phyloP scores from a whole-genome alignment of 2,888 invertebrate species.

The Drosophila rellima region DNA sequence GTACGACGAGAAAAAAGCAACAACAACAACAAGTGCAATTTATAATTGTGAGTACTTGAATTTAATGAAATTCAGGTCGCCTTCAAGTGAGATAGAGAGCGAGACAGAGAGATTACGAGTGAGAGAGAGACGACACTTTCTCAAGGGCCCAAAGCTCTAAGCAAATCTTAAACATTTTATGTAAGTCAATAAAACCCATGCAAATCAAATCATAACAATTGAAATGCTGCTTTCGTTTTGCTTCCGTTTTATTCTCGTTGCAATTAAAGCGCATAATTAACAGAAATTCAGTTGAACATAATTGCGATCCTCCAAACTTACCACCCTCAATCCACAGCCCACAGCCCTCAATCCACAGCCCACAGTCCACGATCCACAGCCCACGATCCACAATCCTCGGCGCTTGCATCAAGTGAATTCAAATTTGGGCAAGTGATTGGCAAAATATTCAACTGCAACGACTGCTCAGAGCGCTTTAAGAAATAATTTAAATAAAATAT shows the following conservation, averaged over 20 bases:
- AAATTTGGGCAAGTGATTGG: conserved; percentile 31
- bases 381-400: conserved; percentile 14
- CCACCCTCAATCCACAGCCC: conserved; percentile 23
- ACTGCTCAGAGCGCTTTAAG: conserved; percentile 32
- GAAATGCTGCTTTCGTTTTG: conserved; percentile 20
- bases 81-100: conserved; percentile 5
- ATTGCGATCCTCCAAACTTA: conserved; percentile 21
- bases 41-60: conserved; percentile 55
- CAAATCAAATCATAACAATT: conserved; percentile 40
- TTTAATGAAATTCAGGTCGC: conserved; percentile 57
- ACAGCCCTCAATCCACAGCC: conserved; percentile 10
- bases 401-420: conserved; percentile 47
- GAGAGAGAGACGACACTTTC: conserved; percentile 1
- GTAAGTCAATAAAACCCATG: conserved; percentile 49
- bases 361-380: conserved; percentile 12
- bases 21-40: conserved; percentile 59
- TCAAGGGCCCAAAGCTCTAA: conserved; percentile 22
- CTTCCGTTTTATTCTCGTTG: conserved; percentile 15
- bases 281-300: conserved; percentile 30
- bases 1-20: conserved; percentile 12
- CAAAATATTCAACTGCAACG: conserved; percentile 12
- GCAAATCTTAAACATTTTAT: conserved; percentile 43
- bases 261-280: conserved; percentile 57
- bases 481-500: not conserved
- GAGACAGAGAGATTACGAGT: not conserved